Percentiles rank a stretch among this genome's conserved stretches.
Evolutionary conservation across 2,888 invertebrate species (phyloP).

Genomic region (Gymnosoma rotundatum): DNA sequence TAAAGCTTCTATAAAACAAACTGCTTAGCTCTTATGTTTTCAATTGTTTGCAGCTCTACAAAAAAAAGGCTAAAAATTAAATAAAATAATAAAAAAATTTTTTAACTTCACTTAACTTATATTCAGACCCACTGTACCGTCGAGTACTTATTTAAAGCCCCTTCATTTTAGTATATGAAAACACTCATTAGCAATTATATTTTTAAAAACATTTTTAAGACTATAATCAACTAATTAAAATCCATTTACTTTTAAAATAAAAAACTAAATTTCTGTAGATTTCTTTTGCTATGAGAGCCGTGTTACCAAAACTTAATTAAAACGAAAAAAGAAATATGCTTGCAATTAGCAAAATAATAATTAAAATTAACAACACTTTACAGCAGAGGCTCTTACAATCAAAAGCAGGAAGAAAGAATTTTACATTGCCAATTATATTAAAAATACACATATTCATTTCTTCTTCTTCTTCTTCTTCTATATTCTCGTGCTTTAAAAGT

Average conservation of each 20-base stretch:
- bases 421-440: neutral
- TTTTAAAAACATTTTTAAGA: neutral
- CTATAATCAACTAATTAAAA: constrained; percentile 51
- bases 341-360: constrained; percentile 63
- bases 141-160: neutral
- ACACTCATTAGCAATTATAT: neutral
- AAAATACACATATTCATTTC: neutral
- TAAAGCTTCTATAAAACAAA: too few species aligned
- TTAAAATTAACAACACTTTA: constrained; percentile 66
- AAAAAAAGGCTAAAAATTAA: too few species aligned
- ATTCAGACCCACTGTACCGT: too few species aligned
- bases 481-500: too few species aligned
- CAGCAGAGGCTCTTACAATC: constrained; percentile 44
- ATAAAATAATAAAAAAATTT: too few species aligned
- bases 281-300: neutral
- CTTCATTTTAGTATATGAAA: neutral
- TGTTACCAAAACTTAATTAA: constrained; percentile 30
- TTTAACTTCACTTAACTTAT: too few species aligned
- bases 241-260: constrained; percentile 20
- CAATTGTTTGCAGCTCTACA: too few species aligned
- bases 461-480: too few species aligned
- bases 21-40: too few species aligned
- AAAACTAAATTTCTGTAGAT: constrained; percentile 10
- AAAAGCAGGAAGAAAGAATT: constrained; percentile 20
- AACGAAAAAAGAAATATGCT: constrained; percentile 45